These are phyloP conservation scores for Clarias laeviceps DNA, from an alignment of 2,797 vertebrate species.

Conservation along the genomic window DNA sequence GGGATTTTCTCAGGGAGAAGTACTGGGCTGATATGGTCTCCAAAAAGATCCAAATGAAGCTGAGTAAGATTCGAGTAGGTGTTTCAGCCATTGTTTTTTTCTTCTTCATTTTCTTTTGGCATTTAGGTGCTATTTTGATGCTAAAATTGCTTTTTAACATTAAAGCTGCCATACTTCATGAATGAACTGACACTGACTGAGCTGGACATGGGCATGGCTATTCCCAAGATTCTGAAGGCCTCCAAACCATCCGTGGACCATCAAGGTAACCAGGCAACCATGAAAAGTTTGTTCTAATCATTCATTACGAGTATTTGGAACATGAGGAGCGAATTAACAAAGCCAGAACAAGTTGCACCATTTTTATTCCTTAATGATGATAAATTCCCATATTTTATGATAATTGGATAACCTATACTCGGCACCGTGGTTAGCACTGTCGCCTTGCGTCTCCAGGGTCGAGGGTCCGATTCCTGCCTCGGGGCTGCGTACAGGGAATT, in stretches of 20 bases:
- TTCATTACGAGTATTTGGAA: not conserved
- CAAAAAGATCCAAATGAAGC: constrained; percentile 99
- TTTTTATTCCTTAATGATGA: not conserved
- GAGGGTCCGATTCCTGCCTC: too few relatives aligned
- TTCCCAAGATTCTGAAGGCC: constrained; percentile 93
- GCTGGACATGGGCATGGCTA: constrained; percentile 96
- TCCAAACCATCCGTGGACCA: constrained; percentile 91
- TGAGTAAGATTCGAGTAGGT: constrained; percentile 97
- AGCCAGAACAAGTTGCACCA: not conserved
- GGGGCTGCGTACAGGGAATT: too few relatives aligned
- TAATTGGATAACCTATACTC: too few relatives aligned
- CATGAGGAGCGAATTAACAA: not conserved
- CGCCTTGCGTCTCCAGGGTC: too few relatives aligned
- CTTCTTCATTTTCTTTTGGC: not conserved
- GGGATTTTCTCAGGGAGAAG: constrained; percentile 97
- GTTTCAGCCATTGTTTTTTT: not conserved
- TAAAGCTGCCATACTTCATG: constrained; percentile 97
- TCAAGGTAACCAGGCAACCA: constrained; percentile 77
- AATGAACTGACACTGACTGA: constrained; percentile 96
- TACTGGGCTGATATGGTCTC: constrained; percentile 95
- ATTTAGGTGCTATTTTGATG: not conserved
- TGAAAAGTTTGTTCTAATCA: too few relatives aligned
- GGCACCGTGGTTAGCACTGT: too few relatives aligned
- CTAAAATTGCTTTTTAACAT: constrained; percentile 43
- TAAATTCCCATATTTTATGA: not conserved